Evolutionary conservation across 2,888 invertebrate genomes (phyloP), one percentile per base, ranked within the genome.

Genomic region (Lycaena phlaeas): DNA sequence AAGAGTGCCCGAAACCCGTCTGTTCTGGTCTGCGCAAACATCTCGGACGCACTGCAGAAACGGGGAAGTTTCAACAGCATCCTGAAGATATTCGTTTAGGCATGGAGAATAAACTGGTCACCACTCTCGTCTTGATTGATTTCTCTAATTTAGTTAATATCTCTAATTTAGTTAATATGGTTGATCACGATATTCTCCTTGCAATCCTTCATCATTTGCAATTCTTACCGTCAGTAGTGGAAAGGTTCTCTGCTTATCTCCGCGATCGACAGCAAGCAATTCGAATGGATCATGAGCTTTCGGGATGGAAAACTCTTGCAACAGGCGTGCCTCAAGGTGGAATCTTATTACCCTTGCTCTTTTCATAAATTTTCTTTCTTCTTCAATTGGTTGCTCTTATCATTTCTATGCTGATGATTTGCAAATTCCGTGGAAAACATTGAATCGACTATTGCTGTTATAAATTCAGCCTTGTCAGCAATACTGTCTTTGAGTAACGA

Each of bases 121-220:
- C n/a, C n/a, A n/a, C n/a, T n/a, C 30, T 37, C 6, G 36, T 40
- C 4, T 14, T 44, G 4, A 14, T 44, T 10, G 38, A 44, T n/a
- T n/a, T n/a, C 11, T 42, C 38, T n/a, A n/a, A n/a, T n/a, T n/a
- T n/a, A n/a, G n/a, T n/a, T n/a, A n/a, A n/a, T n/a, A n/a, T n/a
- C 6, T 38, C 38, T 10, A 42, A 36, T 26, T 37, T 27, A 3
- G 38, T 42, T 18, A 36, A 39, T 17, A 36, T 26, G 3, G 17
- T 40, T 7, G 29, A 43, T 25, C 26, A 25, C 12, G 39, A 43
- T 10, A 22, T 43, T n/a, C 26, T 36, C 14, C 31, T 25, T 12
- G 36, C 28, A 4, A 30, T 36, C 12, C 30, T 39, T 25, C 10
- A 11, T 11, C 36, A 26, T 6, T 14, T 29, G 7, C 39, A 39